These are phyloP conservation scores for Philereme vetulata DNA, from an alignment of 2,888 invertebrate genomes.

Conservation along the genomic window DNA sequence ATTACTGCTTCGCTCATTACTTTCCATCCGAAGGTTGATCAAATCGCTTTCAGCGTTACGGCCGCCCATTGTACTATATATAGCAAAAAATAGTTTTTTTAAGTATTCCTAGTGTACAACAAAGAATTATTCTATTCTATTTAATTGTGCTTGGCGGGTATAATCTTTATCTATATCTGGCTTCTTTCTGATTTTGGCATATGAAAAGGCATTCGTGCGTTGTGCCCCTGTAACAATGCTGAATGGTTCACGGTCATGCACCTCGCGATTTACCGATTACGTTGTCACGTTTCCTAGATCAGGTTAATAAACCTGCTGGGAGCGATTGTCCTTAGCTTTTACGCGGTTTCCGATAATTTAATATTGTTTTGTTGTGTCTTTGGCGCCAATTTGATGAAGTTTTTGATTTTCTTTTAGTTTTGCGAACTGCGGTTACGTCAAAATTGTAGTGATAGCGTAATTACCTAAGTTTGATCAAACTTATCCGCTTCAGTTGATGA, in stretches of 20 bases:
- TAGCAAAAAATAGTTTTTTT: too few relatives aligned
- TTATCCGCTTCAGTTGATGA: too few relatives aligned
- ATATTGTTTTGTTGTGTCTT: slow-evolving; percentile 23
- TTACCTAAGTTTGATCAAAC: too few relatives aligned
- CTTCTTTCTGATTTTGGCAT: slow-evolving; percentile 41
- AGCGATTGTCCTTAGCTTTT: slow-evolving; percentile 52
- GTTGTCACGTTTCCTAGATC: slow-evolving; percentile 66
- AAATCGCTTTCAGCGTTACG: too few relatives aligned
- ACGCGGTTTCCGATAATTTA: slow-evolving; percentile 32
- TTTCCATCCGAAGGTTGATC: too few relatives aligned
- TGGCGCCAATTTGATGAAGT: slow-evolving; percentile 15
- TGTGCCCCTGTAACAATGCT: slow-evolving; percentile 58
- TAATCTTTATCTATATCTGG: slow-evolving; percentile 26
- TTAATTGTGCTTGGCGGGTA: background rate
- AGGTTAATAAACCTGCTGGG: slow-evolving; percentile 71
- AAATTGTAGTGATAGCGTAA: background rate
- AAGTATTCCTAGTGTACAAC: too few relatives aligned
- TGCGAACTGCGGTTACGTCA: slow-evolving; percentile 8
- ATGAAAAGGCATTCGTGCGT: slow-evolving; percentile 62
- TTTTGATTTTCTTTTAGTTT: slow-evolving; percentile 13
- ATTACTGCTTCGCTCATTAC: too few relatives aligned
- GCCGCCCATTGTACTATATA: too few relatives aligned
- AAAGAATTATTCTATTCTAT: too few relatives aligned
- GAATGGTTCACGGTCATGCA: slow-evolving; percentile 71
- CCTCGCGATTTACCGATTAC: slow-evolving; percentile 68